These are phyloP conservation scores for Cosmia pyralina DNA, from an alignment of 2,888 invertebrate genomes.

Conservation along the genomic window DNA sequence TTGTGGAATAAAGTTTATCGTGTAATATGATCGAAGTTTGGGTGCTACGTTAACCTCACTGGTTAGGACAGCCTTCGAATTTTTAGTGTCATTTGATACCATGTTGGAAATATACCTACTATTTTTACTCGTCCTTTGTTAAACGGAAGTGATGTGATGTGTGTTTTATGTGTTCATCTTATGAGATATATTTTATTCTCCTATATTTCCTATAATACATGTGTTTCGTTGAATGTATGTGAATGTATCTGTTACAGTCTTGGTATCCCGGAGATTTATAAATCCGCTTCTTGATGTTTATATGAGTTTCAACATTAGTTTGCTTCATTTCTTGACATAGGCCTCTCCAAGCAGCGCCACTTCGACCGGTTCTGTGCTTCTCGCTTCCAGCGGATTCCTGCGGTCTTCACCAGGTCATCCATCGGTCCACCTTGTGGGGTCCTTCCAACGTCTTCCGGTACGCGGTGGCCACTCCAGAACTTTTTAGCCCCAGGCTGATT, in stretches of 20 bases:
- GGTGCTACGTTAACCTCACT: slow-evolving; percentile 49
- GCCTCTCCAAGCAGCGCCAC: not conserved
- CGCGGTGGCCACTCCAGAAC: not conserved
- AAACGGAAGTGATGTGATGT: slow-evolving; percentile 1
- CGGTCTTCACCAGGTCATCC: not conserved
- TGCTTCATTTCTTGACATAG: not conserved
- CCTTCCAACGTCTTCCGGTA: not conserved
- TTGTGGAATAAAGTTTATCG: slow-evolving; percentile 60
- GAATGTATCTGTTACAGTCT: no score
- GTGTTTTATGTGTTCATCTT: not conserved
- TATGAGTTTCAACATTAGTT: not conserved
- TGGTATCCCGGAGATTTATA: not conserved
- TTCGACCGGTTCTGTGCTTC: not conserved
- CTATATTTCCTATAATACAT: no score
- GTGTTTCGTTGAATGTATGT: no score
- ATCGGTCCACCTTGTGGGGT: not conserved
- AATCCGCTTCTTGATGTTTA: not conserved
- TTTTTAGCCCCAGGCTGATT: not conserved
- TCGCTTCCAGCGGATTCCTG: not conserved
- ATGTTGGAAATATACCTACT: slow-evolving; percentile 12
- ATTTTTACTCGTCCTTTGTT: slow-evolving; percentile 15
- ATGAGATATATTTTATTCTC: not conserved
- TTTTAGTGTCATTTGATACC: slow-evolving; percentile 47
- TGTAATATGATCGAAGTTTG: slow-evolving; percentile 62
- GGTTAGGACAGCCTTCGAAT: slow-evolving; percentile 45